These are phyloP conservation scores for Drosophila melanosoma DNA, from an alignment of 2,888 invertebrate genomes.

Conservation along the genomic window DNA sequence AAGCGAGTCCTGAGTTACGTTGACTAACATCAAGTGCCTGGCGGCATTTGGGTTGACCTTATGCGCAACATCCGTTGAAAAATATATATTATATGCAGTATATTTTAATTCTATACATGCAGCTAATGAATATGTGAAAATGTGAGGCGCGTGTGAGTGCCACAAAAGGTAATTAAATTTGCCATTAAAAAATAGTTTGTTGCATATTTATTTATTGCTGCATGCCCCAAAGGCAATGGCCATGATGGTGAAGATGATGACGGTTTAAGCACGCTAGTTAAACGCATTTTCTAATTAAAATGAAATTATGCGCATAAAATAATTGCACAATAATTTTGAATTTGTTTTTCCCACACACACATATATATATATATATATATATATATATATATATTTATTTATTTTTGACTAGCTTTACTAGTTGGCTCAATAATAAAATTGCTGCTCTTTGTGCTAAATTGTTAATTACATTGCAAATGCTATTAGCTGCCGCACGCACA, in stretches of 20 bases:
- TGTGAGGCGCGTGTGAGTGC: not conserved
- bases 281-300: slow-evolving; percentile 67
- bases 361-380: no score
- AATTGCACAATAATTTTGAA: slow-evolving; percentile 60
- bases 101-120: slow-evolving; percentile 10
- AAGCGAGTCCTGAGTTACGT: slow-evolving; percentile 24
- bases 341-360: slow-evolving; percentile 35
- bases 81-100: slow-evolving; percentile 9
- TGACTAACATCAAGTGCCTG: slow-evolving; percentile 48
- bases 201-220: slow-evolving; percentile 70
- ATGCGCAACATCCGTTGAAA: slow-evolving; percentile 69
- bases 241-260: slow-evolving; percentile 26
- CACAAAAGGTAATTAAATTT: slow-evolving; percentile 52
- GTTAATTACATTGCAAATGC: slow-evolving; percentile 69
- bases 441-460: slow-evolving; percentile 61
- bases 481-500: not conserved
- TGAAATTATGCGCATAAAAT: slow-evolving; percentile 67
- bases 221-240: slow-evolving; percentile 56
- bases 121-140: slow-evolving; percentile 15
- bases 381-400: slow-evolving; percentile 1
- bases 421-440: slow-evolving; percentile 45
- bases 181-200: slow-evolving; percentile 57
- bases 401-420: not conserved
- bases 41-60: slow-evolving; percentile 67
- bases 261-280: slow-evolving; percentile 16